phyloP scores from a whole-genome alignment of 1,140 invertebrate species.

The Diploscapter pachys region DNA sequence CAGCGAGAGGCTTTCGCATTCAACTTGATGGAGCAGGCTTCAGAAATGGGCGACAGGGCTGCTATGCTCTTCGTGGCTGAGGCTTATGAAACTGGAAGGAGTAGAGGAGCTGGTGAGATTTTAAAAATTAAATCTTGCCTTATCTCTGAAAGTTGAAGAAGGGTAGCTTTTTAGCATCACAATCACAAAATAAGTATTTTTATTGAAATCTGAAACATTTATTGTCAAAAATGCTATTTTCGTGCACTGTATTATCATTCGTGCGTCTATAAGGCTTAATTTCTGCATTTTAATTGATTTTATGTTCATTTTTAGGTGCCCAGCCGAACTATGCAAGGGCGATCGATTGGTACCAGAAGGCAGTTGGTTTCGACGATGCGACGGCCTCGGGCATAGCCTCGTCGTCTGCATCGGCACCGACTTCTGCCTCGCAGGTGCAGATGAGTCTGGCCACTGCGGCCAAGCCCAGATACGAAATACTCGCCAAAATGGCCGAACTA shows the following conservation, averaged over 20 bases:
- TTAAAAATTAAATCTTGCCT: too few relatives aligned
- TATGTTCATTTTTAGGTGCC: neutral
- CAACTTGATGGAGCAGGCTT: conserved; percentile 63
- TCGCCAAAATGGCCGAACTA: conserved; percentile 64
- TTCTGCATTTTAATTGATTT: too few relatives aligned
- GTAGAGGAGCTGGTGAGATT: conserved; percentile 6
- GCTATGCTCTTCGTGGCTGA: conserved; percentile 65
- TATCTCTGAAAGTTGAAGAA: too few relatives aligned
- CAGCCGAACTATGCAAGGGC: neutral
- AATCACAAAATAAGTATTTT: too few relatives aligned
- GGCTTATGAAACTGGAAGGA: conserved; percentile 63
- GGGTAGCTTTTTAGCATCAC: too few relatives aligned
- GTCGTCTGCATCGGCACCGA: too few relatives aligned
- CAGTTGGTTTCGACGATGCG: conserved; percentile 60
- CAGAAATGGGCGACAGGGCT: conserved; percentile 63
- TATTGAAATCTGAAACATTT: too few relatives aligned
- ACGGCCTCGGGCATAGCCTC: conserved; percentile 58
- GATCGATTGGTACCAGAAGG: conserved; percentile 33
- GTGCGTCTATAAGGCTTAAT: too few relatives aligned
- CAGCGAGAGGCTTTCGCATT: conserved; percentile 60
- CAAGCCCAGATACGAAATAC: conserved; percentile 61
- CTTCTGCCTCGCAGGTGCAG: too few relatives aligned
- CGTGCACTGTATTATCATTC: too few relatives aligned
- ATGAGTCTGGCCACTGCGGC: neutral
- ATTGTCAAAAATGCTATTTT: too few relatives aligned